Evolutionary conservation across 2,113 vertebrate genomes (phyloP).

Genomic region (Eudyptes chrysolophus): DNA sequence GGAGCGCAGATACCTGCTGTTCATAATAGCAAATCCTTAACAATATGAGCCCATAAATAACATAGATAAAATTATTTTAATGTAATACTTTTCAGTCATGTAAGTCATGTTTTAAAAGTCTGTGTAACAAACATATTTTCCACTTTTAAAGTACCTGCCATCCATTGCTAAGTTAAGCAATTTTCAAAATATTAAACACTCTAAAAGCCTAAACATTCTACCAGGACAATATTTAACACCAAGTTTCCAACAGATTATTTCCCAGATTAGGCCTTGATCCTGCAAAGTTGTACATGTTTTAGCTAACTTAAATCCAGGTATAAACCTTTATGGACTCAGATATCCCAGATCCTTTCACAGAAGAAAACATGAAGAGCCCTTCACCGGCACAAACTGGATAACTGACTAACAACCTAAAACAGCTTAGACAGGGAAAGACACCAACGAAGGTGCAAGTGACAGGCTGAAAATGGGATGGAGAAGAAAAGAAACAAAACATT

Average conservation of each 20-base stretch:
- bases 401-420: neutral
- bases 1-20: neutral
- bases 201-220: neutral
- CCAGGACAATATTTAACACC: neutral
- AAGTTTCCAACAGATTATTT: neutral
- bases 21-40: neutral
- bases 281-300: neutral
- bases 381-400: neutral
- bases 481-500: neutral
- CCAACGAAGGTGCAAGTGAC: neutral
- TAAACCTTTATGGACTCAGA: neutral
- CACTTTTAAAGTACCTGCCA: neutral
- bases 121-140: neutral
- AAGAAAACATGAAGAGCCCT: neutral
- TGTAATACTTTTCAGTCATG: neutral
- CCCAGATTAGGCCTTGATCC: neutral
- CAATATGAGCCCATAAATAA: neutral
- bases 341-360: neutral
- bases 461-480: neutral
- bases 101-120: neutral
- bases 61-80: neutral
- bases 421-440: neutral
- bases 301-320: neutral
- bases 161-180: neutral
- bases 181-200: neutral